phyloP scores from a whole-genome alignment of 2,797 vertebrate genomes.

The Sebastes minor region DNA sequence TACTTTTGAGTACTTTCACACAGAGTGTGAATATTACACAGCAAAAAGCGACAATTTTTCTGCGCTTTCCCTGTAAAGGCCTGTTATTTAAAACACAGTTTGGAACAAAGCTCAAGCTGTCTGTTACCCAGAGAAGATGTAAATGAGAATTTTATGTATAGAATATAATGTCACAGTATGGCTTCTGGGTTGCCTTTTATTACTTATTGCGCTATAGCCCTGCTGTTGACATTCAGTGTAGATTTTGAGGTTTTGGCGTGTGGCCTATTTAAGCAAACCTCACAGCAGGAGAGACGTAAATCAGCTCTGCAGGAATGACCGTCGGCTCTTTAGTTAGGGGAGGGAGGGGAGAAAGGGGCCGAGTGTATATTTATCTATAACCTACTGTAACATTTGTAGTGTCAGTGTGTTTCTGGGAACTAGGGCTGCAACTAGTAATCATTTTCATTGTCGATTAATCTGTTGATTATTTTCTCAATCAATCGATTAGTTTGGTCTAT shows the following conservation, averaged over 20 bases:
- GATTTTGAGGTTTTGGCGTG: neutral
- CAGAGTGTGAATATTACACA: too few relatives aligned
- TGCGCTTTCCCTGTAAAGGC: too few relatives aligned
- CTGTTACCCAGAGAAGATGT: neutral
- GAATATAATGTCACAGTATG: neutral
- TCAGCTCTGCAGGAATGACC: neutral
- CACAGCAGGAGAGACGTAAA: neutral
- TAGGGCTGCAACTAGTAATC: too few relatives aligned
- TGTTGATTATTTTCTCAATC: too few relatives aligned
- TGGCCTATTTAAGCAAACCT: neutral
- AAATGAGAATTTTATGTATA: neutral
- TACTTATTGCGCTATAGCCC: neutral
- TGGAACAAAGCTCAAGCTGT: neutral
- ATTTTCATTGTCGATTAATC: too few relatives aligned
- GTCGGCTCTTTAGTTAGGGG: neutral
- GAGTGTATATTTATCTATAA: neutral
- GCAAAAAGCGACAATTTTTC: too few relatives aligned
- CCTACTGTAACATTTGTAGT: neutral
- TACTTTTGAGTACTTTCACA: too few relatives aligned
- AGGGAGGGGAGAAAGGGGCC: neutral
- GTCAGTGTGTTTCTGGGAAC: neutral
- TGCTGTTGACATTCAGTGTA: conserved; percentile 2
- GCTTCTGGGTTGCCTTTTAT: neutral
- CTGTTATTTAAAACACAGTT: neutral
- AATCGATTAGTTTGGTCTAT: too few relatives aligned